A percentile compares a stretch with the other conserved stretches of the same genome.
Conservation (phyloP, 2,888 invertebrate species). For the Machimus atricapillus region DNA sequence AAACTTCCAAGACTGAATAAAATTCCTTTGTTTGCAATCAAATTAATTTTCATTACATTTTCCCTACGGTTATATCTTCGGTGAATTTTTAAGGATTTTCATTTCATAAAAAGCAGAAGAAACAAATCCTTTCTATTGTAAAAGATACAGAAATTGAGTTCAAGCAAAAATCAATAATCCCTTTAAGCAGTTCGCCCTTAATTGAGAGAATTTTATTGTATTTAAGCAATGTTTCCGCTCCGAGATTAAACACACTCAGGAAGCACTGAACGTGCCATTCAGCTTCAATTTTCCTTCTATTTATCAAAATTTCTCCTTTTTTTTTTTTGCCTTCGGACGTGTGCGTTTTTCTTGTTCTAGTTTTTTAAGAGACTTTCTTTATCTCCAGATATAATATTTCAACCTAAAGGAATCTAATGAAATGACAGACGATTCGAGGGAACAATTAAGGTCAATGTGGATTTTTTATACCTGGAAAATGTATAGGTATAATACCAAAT, state of each 20-base stretch:
- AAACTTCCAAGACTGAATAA: not conserved
- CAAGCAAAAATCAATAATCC: not conserved
- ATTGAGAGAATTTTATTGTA: not conserved
- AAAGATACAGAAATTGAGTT: not conserved
- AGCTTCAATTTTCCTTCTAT: not conserved
- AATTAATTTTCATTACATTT: not conserved
- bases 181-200: not conserved
- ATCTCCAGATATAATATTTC: not conserved
- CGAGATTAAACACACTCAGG: not conserved
- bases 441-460: not conserved
- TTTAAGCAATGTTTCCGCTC: not conserved
- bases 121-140: not conserved
- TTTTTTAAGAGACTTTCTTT: not conserved
- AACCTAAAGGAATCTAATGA: not conserved
- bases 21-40: not conserved
- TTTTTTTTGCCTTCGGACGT: not conserved
- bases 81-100: not conserved
- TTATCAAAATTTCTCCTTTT: not conserved
- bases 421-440: not conserved
- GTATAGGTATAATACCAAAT: not conserved
- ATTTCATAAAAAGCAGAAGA: not conserved
- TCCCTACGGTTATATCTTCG: not conserved
- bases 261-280: not conserved
- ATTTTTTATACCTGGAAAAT: not conserved
- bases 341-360: not conserved